Base-by-base conservation (phyloP, 2,888 invertebrate genomes). In the Drosophila nigricruria region DNA sequence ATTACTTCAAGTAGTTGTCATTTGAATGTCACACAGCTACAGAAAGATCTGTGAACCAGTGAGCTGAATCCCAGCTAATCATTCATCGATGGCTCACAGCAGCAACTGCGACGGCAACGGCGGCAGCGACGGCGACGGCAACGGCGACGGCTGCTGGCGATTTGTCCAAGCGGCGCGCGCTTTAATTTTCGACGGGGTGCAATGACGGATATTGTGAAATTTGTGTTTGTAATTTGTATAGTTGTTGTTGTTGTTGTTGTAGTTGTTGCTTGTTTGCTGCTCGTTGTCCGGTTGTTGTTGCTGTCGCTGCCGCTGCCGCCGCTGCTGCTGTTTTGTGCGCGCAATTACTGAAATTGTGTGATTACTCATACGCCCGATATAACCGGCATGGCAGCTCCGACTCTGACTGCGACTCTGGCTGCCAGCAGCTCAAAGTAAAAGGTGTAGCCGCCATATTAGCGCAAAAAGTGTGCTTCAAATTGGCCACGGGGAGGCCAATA, bases 131-230 rank as follows among this genome's bases (percentile, higher is more conserved):
- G 18, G n/a, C 40, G 14, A 40, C 27, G 25, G 25, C 45, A 5
- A 27, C 47, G 14, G 57, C 64, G 62, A 74, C 58, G 32, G 58
- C 69, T 71, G 65, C 45, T 66, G 66, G 70, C 82, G 70, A 88
- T 84, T 84, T 84, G 83, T 84, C 89, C 89, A 66, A 75, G 76
- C 81, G 66, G 57, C 62, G 72, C 70, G 64, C 64, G 86, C 69
- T 81, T 84, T 84, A 76, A 83, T 88, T 83, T 82, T 88, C 73
- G 70, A 72, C 83, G 65, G 81, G 87, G 83, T 81, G 89, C 88
- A 89, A 87, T 89, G 85, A 86, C 89, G 90, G 90, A 89, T 87
- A 83, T 87, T 87, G 90, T 85, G 87, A 87, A 87, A 87, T 83
- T 84, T 63, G 81, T 89, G 72, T 72, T 84, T 76, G 89, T 85